phyloP scores from a whole-genome alignment of 2,113 vertebrate genomes.

The Caranx melampygus region DNA sequence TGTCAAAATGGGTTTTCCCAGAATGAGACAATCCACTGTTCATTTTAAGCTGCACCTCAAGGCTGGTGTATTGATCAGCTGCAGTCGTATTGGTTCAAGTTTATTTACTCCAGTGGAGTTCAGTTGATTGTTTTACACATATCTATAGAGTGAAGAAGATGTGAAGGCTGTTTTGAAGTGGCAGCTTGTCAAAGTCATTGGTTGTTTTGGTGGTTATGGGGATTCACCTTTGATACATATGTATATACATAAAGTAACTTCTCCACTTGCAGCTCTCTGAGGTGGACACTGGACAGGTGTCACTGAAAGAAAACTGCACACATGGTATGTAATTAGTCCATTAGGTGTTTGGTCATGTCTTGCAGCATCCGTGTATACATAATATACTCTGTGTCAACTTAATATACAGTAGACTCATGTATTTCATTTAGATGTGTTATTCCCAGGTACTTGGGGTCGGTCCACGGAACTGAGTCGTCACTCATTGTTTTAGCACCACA shows the following conservation, averaged over 20 bases:
- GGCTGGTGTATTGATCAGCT: slow-evolving; percentile 54
- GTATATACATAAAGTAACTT: no score
- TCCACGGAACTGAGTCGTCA: background rate
- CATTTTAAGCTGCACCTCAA: slow-evolving; percentile 36
- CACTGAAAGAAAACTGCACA: background rate
- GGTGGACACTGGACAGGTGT: background rate
- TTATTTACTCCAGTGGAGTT: slow-evolving; percentile 57
- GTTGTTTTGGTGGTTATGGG: slow-evolving; percentile 8
- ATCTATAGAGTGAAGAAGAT: slow-evolving; percentile 20
- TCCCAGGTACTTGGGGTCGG: background rate
- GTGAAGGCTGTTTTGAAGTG: background rate
- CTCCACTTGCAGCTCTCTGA: background rate
- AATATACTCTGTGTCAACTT: background rate
- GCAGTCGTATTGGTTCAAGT: slow-evolving; percentile 39
- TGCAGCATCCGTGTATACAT: background rate
- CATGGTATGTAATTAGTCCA: background rate
- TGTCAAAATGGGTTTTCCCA: slow-evolving; percentile 34
- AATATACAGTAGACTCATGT: background rate
- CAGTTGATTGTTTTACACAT: slow-evolving; percentile 41
- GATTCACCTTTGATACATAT: background rate
- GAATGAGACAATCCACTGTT: slow-evolving; percentile 30
- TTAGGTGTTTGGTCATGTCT: background rate
- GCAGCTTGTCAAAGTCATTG: background rate
- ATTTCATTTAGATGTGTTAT: background rate
- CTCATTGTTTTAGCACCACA: background rate